Evolutionary conservation across 2,113 vertebrate genomes (phyloP).

Genomic region (Anarhynchus alexandrinus): DNA sequence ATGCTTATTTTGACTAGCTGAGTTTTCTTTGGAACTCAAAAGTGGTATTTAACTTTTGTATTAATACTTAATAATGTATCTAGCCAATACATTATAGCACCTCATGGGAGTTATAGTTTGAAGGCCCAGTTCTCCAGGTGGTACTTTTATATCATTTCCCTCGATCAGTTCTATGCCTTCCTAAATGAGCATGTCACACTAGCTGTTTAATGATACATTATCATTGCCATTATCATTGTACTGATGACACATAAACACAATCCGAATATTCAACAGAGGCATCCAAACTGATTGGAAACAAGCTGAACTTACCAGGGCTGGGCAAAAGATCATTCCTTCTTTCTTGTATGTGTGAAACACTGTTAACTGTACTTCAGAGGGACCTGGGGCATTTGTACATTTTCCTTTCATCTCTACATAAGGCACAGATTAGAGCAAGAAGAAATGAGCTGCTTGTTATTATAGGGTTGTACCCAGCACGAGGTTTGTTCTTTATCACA

Average conservation of each 20-base stretch:
- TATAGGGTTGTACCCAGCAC: background rate
- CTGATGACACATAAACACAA: background rate
- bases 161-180: background rate
- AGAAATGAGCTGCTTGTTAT: background rate
- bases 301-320: background rate
- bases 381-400: background rate
- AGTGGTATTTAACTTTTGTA: background rate
- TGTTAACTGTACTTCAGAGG: background rate
- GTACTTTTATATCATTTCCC: background rate
- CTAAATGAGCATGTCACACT: background rate
- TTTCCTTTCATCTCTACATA: background rate
- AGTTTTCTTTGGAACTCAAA: background rate
- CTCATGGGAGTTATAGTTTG: background rate
- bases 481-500: background rate
- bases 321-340: background rate
- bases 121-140: background rate
- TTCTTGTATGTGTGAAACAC: background rate
- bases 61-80: background rate
- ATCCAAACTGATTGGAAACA: background rate
- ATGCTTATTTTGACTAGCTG: background rate
- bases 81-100: fast-evolving
- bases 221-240: background rate
- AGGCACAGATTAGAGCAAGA: background rate
- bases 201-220: background rate
- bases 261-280: background rate